Conservation (phyloP, 2,113 vertebrate genomes). For the Urocynchramus pylzowi region DNA sequence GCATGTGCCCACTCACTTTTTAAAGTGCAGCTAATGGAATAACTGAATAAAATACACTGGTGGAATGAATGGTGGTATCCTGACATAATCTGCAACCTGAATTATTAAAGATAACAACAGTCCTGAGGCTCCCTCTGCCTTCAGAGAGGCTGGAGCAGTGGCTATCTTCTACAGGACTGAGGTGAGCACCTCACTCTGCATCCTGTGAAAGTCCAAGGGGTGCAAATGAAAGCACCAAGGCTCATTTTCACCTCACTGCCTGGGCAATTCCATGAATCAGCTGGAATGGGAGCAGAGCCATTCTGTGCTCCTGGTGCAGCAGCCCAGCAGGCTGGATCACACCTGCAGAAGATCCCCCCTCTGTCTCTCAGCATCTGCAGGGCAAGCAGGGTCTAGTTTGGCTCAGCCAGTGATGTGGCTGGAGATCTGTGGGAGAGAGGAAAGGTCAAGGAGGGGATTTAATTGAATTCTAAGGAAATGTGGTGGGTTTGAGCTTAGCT, state of each 20-base stretch:
- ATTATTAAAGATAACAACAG: not conserved
- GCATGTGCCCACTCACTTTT: fast-evolving
- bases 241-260: not conserved
- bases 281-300: not conserved
- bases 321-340: not conserved
- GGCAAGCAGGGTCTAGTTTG: not conserved
- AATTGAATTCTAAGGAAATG: not conserved
- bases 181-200: fast-evolving
- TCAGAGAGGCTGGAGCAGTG: not conserved
- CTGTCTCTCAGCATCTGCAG: not conserved
- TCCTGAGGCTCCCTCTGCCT: not conserved
- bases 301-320: not conserved
- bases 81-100: not conserved
- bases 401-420: not conserved
- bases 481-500: not conserved
- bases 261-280: not conserved
- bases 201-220: not conserved
- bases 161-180: not conserved
- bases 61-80: not conserved
- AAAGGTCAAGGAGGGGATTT: not conserved
- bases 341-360: not conserved
- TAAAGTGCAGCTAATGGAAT: not conserved
- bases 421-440: not conserved
- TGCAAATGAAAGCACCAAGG: not conserved
- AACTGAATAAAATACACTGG: not conserved